Evolutionary conservation across 2,113 vertebrate species (phyloP), one percentile per base, ranked within the genome.

Genomic region (Halichoerus grypus): DNA sequence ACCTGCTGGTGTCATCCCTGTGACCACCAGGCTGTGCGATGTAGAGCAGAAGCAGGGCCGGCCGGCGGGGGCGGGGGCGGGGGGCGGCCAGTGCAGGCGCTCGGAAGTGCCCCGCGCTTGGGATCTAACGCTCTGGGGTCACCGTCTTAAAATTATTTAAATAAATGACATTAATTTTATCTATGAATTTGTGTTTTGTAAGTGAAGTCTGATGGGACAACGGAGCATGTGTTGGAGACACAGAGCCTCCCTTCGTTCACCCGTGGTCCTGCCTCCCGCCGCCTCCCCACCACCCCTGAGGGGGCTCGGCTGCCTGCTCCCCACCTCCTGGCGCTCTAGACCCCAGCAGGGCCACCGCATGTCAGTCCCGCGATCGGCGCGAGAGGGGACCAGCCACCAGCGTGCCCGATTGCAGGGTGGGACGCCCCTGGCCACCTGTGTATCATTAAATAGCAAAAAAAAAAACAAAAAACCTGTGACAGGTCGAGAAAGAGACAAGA

Each of bases 331-430:
- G 39, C 0, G 33, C 95, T 42, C n/a, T 4, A 16, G n/a, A 15
- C 15, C 42, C 59, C 39, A 55, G 49, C 31, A 4, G 1, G 3
- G 33, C 33, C 67, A n/a, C 42, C 0, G 6, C 13, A 8, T 3
- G 7, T 28, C 51, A 61, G 39, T 33, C 42, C 61, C 0, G 0
- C 14, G 46, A 24, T 18, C 31, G 36, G 3, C 36, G 1, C 53
- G 21, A 69, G 22, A 55, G n/a, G 36, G 12, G 0, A 18, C 53
- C 21, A 18, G 71, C 28, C 0, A 5, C n/a, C n/a, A 80, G 21
- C 6, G 2, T 1, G 15, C 7, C 22, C 10, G 15, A 39, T 19
- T 1, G 8, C 15, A 9, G 22, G 26, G 46, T 1, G 24, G n/a
- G 57, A 61, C 9, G 8, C 13, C 79, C 2, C 72, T 15, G 24